These are phyloP conservation scores for Thumatha senex DNA, from an alignment of 2,888 invertebrate genomes.

Conservation along the genomic window DNA sequence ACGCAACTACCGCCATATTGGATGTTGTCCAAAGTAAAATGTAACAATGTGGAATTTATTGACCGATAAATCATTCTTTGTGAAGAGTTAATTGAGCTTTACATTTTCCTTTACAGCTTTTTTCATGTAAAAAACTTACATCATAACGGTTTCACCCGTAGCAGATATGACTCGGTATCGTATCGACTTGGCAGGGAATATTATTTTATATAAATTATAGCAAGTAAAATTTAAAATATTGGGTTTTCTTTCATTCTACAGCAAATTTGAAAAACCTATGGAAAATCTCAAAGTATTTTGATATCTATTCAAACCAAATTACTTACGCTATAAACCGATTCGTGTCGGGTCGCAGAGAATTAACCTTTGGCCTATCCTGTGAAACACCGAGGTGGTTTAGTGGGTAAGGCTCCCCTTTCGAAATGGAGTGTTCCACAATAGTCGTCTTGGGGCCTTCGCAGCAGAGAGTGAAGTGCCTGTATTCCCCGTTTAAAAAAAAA, in stretches of 20 bases:
- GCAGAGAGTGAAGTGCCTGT: too few relatives aligned
- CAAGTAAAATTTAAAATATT: background rate
- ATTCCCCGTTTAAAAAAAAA: too few relatives aligned
- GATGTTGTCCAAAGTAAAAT: slow-evolving; percentile 44
- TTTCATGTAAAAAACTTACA: background rate
- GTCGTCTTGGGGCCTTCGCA: too few relatives aligned
- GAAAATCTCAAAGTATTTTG: too few relatives aligned
- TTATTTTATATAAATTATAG: background rate
- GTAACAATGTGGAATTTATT: slow-evolving; percentile 48
- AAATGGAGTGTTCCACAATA: too few relatives aligned
- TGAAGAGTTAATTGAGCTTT: slow-evolving; percentile 40
- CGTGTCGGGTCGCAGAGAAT: too few relatives aligned
- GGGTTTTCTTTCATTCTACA: background rate
- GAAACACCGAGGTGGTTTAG: too few relatives aligned
- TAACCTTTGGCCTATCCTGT: too few relatives aligned
- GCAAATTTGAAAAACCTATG: background rate
- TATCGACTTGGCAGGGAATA: background rate
- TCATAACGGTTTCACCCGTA: background rate
- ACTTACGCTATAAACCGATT: too few relatives aligned
- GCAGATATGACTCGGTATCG: background rate
- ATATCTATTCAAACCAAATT: too few relatives aligned
- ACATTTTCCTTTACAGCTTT: slow-evolving; percentile 14
- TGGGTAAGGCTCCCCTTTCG: too few relatives aligned
- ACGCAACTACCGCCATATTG: slow-evolving; percentile 43
- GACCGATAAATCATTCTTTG: slow-evolving; percentile 47